A percentile compares a stretch with the other conserved stretches of the same genome.
Evolutionary conservation across 2,113 vertebrate species (phyloP).

Genomic region (Spea multiplicata): DNA sequence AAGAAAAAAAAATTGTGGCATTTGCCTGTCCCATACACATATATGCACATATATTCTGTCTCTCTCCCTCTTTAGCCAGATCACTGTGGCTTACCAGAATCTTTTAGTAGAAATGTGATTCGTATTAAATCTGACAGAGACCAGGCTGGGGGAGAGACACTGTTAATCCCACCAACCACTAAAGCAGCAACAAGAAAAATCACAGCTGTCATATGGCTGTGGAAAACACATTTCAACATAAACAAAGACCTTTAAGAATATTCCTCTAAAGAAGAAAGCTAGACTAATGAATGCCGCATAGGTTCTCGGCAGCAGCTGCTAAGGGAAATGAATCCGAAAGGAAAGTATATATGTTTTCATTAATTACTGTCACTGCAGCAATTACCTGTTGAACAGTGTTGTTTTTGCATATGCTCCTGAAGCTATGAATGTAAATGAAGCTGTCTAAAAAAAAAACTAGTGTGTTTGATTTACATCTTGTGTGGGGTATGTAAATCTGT

Average conservation of each 20-base stretch:
- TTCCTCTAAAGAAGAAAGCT: conserved; percentile 24
- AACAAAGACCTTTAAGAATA: conserved; percentile 43
- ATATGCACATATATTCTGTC: background rate
- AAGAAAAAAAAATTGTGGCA: background rate
- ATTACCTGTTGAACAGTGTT: conserved; percentile 13
- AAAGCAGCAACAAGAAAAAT: conserved; percentile 40
- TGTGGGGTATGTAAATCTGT: background rate
- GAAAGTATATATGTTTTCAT: conserved; percentile 22
- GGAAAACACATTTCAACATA: conserved; percentile 40
- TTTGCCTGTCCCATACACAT: background rate
- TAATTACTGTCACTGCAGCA: conserved; percentile 20
- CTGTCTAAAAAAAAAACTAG: background rate
- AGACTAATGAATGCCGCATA: conserved; percentile 41
- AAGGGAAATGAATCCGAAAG: conserved; percentile 8
- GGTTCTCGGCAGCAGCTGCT: conserved; percentile 1
- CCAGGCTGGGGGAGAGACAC: conserved; percentile 25
- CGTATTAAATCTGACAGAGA: conserved; percentile 33
- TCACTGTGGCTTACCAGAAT: background rate
- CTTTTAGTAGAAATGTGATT: conserved; percentile 21
- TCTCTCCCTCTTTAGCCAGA: background rate
- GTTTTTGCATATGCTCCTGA: background rate
- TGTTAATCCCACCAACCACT: conserved; percentile 31
- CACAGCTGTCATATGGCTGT: conserved; percentile 32
- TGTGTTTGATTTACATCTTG: background rate
- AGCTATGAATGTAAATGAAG: conserved; percentile 2